phyloP scores from a whole-genome alignment of 2,113 vertebrate genomes.

The Erythrolamprus reginae region DNA sequence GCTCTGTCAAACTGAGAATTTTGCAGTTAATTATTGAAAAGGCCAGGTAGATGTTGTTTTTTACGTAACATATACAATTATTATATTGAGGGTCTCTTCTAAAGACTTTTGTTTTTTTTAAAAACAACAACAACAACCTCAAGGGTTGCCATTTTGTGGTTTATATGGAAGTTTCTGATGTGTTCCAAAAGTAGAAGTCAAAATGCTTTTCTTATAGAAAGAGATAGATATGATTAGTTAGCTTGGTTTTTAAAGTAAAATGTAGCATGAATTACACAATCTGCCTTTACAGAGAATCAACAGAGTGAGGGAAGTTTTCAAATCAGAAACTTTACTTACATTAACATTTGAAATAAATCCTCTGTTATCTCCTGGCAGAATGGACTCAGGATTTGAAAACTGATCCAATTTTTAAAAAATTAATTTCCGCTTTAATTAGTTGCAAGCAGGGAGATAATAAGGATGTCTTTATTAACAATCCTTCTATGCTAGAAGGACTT shows the following conservation, averaged over 20 bases:
- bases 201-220: not conserved
- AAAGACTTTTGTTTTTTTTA: no score
- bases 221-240: not conserved
- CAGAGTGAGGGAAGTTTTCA: not conserved
- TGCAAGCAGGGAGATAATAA: not conserved
- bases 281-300: not conserved
- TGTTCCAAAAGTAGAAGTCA: not conserved
- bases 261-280: not conserved
- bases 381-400: not conserved
- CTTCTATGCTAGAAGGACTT: conserved; percentile 64
- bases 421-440: not conserved
- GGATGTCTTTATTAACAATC: not conserved
- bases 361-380: not conserved
- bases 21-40: not conserved
- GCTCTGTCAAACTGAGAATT: not conserved
- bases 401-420: not conserved
- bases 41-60: not conserved
- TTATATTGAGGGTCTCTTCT: not conserved
- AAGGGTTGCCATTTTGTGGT: not conserved
- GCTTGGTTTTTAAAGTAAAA: not conserved
- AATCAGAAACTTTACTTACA: not conserved
- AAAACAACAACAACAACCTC: no score
- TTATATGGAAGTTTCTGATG: not conserved
- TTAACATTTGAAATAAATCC: not conserved
- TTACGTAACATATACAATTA: not conserved